Evolutionary conservation across 2,797 vertebrate genomes (phyloP), one percentile per base, ranked within the genome.

Genomic region (Erethizon dorsatum): DNA sequence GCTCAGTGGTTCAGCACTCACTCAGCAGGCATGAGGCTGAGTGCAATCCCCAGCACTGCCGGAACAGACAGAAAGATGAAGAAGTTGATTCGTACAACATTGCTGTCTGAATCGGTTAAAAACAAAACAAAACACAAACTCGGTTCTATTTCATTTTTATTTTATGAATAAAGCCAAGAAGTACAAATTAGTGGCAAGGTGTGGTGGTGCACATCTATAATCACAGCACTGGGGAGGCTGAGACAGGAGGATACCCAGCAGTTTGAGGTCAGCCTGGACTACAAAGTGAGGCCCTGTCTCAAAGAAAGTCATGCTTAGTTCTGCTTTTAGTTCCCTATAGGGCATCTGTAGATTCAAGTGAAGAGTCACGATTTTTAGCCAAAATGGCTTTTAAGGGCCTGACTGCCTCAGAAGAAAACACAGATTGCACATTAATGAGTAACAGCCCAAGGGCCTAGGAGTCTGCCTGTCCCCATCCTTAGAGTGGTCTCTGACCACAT

Each of bases 71-170:
- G 18, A 59, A 24, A 26, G 59, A 61, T 61, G 20, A 59, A 90
- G 41, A 90, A 26, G 22, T n/a, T 41, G 79, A 79, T 28, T 88
- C 82, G 71, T 45, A 84, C 59, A 61, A 31, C 45, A 69, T 11
- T 75, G 45, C 24, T 56, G 17, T 59, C 41, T 67, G 54, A 78
- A 93, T 33, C 71, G 33, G 28, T 77, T 41, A n/a, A 50, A n/a
- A 6, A 47, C 17, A 59, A 59, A 6, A 69, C 20, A 45, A 84
- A 50, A 41, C 18, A 57, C 56, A 54, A 54, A 6, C 54, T 26
- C 37, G 18, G 33, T 89, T 89, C 8, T 8, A 37, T 85, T 94
- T 84, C 79, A 91, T 88, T 84, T 93, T 59, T 59, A 59, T 59
- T 59, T 59, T 20, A 59, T 24, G 22, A 22, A 59, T 24, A 59